A percentile compares a stretch with the other conserved stretches of the same genome.
phyloP scores from a whole-genome alignment of 2,113 vertebrate genomes.

The Xyrauchen texanus region DNA sequence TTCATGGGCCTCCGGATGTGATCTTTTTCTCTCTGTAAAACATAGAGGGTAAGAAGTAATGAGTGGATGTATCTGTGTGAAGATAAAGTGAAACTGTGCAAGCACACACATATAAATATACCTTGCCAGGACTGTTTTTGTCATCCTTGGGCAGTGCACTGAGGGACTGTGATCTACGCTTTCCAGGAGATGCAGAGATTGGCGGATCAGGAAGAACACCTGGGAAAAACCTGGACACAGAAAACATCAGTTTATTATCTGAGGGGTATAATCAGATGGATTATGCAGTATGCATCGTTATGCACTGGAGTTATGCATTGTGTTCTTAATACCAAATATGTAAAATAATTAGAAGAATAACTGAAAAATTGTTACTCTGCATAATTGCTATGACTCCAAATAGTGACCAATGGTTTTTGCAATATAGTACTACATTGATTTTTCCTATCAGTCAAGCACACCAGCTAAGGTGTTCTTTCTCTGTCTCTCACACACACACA shows the following conservation, averaged over 20 bases:
- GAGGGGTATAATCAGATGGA: neutral
- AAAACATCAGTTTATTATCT: neutral
- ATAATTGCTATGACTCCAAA: no score
- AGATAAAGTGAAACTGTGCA: conserved; percentile 63
- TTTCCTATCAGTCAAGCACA: neutral
- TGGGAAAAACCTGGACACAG: conserved; percentile 81
- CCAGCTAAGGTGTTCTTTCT: neutral
- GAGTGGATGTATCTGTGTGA: conserved; percentile 76
- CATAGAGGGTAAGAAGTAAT: neutral
- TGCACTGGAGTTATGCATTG: no score
- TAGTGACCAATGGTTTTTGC: neutral
- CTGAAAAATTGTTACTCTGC: no score
- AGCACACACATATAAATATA: neutral
- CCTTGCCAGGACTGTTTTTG: conserved; percentile 73
- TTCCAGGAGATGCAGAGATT: conserved; percentile 80
- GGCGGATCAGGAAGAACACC: conserved; percentile 82
- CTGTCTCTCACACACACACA: neutral
- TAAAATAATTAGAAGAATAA: no score
- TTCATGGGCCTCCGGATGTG: conserved; percentile 94
- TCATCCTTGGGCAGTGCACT: conserved; percentile 92
- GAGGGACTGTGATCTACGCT: conserved; percentile 90
- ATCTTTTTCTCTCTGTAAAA: conserved; percentile 85
- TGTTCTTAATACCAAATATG: no score
- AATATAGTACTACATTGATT: neutral
- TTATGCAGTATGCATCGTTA: neutral